phyloP scores from a whole-genome alignment of 2,113 vertebrate species.

The Gasterosteus aculeatus region DNA sequence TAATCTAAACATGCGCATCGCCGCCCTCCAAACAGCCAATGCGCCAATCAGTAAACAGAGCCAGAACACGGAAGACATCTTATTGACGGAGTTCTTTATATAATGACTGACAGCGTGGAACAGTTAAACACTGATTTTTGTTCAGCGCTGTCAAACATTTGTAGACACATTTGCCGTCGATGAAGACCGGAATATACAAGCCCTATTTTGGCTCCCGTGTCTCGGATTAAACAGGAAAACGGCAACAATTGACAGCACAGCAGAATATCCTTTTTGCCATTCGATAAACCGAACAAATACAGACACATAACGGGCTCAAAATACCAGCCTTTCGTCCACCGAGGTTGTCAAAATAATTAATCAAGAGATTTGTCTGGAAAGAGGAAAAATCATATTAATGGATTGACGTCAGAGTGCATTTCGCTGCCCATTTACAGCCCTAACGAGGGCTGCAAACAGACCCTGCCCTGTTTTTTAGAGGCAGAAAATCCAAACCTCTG shows the following conservation, averaged over 20 bases:
- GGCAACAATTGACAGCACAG: slow-evolving; percentile 7
- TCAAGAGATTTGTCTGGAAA: slow-evolving; percentile 45
- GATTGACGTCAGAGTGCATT: slow-evolving; percentile 61
- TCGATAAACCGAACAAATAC: slow-evolving; percentile 50
- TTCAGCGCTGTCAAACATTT: slow-evolving; percentile 68
- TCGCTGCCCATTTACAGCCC: slow-evolving; percentile 51
- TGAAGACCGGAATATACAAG: slow-evolving; percentile 58
- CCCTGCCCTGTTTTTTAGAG: slow-evolving; percentile 38
- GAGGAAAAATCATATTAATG: slow-evolving; percentile 49
- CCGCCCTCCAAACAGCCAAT: slow-evolving; percentile 27
- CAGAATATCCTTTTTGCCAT: slow-evolving; percentile 14
- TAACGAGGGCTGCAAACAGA: slow-evolving; percentile 35
- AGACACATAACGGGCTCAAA: slow-evolving; percentile 33
- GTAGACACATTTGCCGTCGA: slow-evolving; percentile 52
- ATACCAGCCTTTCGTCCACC: slow-evolving; percentile 28
- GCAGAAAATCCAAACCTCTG: slow-evolving; percentile 51
- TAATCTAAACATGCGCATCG: slow-evolving; percentile 40
- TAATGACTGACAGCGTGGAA: slow-evolving; percentile 65
- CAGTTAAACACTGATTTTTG: slow-evolving; percentile 67
- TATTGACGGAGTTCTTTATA: slow-evolving; percentile 58
- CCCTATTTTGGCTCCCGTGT: slow-evolving; percentile 39
- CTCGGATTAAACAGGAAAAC: slow-evolving; percentile 23
- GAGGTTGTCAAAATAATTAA: slow-evolving; percentile 53
- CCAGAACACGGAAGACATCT: slow-evolving; percentile 57
- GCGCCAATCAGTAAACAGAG: slow-evolving; percentile 49